These are phyloP conservation scores for Rhinoraja longicauda DNA, from an alignment of 2,797 vertebrate species.

Conservation along the genomic window DNA sequence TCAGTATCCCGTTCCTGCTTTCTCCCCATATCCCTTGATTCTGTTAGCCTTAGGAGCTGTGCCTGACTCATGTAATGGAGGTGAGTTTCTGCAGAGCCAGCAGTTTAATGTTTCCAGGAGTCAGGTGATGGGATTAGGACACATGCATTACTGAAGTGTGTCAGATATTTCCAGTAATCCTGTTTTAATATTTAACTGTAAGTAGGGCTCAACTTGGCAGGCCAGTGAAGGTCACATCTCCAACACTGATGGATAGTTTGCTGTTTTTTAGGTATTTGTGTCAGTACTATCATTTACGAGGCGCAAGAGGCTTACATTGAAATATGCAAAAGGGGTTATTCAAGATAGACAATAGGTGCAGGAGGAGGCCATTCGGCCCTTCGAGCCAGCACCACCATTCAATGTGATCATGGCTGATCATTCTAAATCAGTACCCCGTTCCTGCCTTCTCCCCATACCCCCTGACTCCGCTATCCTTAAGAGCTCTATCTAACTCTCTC, in stretches of 20 bases:
- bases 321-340: not conserved
- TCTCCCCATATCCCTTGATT: too few species aligned
- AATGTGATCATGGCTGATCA: too few species aligned
- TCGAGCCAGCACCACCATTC: too few species aligned
- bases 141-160: not conserved
- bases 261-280: not conserved
- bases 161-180: constrained; percentile 9
- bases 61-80: not conserved
- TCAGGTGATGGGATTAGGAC: not conserved
- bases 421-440: too few species aligned
- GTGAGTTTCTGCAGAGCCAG: not conserved
- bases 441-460: too few species aligned
- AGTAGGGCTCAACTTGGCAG: not conserved
- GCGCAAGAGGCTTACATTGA: not conserved
- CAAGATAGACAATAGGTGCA: not conserved
- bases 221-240: not conserved
- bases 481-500: too few species aligned
- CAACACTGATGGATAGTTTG: not conserved
- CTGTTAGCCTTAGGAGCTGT: too few species aligned
- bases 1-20: too few species aligned
- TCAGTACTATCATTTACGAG: not conserved
- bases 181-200: constrained; percentile 19
- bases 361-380: too few species aligned
- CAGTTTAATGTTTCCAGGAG: not conserved
- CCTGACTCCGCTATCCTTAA: too few species aligned